Evolutionary conservation across 2,888 invertebrate genomes (phyloP).

Genomic region (Entomobrya multifasciata): DNA sequence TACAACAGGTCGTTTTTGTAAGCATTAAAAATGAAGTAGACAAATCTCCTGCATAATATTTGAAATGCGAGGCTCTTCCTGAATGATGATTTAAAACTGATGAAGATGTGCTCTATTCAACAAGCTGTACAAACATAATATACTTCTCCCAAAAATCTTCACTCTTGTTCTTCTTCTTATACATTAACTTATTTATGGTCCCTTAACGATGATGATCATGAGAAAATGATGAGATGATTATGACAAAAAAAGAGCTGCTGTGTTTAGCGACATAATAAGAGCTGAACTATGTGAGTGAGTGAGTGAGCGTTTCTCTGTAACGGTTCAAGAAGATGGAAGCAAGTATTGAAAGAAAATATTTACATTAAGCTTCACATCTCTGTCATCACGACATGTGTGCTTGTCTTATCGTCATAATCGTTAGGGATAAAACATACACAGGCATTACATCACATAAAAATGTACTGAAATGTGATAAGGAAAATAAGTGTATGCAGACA

Average conservation of each 20-base stretch:
- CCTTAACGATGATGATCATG: background rate
- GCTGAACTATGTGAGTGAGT: background rate
- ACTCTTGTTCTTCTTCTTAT: background rate
- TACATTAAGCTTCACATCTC: slow-evolving; percentile 14
- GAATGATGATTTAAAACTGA: background rate
- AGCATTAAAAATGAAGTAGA: background rate
- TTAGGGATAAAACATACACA: slow-evolving; percentile 5
- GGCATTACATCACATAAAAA: background rate
- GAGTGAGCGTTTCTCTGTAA: background rate
- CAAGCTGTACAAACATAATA: background rate
- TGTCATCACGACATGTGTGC: slow-evolving; percentile 25
- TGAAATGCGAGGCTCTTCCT: no score
- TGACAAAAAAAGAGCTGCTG: no score
- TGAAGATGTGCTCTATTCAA: background rate
- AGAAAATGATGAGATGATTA: no score
- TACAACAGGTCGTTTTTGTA: background rate
- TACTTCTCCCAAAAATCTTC: background rate
- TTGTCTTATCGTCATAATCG: slow-evolving; percentile 5
- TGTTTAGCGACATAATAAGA: background rate
- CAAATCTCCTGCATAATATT: no score
- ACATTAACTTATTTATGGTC: background rate
- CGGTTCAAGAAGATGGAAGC: background rate
- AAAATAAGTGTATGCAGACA: background rate
- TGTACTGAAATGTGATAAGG: slow-evolving; percentile 2
- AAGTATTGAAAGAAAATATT: slow-evolving; percentile 59